Evolutionary conservation across 2,113 vertebrate genomes (phyloP).

Genomic region (Gallinago jamesoni): DNA sequence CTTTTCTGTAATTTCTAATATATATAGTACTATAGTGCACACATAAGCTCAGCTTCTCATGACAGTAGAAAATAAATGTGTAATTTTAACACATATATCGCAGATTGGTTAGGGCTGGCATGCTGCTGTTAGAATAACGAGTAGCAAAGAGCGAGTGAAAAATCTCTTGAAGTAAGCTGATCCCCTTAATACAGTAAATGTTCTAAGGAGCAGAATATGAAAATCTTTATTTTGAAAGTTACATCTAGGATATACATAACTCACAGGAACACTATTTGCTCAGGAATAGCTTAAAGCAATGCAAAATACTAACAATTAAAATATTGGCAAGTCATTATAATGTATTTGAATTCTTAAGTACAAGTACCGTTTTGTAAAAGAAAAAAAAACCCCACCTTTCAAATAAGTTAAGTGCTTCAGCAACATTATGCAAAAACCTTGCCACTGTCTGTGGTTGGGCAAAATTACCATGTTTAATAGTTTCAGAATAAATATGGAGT

Average conservation of each 20-base stretch:
- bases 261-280: not conserved
- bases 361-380: not conserved
- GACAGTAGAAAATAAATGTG: not conserved
- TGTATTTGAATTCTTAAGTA: not conserved
- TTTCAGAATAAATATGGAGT: not conserved
- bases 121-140: not conserved
- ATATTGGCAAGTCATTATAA: not conserved
- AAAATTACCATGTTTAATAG: not conserved
- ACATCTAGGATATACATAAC: not conserved
- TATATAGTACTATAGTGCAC: not conserved
- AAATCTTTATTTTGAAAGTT: not conserved
- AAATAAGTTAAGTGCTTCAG: fast-evolving
- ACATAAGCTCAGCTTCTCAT: not conserved
- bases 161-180: not conserved
- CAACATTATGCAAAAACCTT: not conserved
- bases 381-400: not conserved
- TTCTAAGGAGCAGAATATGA: not conserved
- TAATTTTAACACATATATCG: not conserved
- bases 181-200: not conserved
- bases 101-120: not conserved
- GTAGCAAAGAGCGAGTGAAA: not conserved
- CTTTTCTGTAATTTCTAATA: not conserved
- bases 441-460: not conserved
- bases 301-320: not conserved
- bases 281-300: not conserved